Evolutionary conservation across 2,113 vertebrate species (phyloP), one percentile per base, ranked within the genome.

Genomic region (Cyphomyrus discorhynchus): DNA sequence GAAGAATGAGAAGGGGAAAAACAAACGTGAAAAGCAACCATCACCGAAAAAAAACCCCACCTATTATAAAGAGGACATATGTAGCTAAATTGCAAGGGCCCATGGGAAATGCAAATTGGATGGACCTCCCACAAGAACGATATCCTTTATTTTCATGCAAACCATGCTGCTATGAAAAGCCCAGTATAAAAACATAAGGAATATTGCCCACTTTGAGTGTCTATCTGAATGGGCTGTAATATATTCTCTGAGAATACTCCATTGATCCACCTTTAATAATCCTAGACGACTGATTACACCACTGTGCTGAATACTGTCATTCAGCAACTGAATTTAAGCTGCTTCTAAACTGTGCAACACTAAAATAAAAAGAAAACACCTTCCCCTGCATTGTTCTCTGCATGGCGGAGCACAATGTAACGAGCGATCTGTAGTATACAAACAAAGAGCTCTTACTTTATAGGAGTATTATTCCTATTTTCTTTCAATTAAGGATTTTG

Each of bases 61-160:
- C 93, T 94, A 94, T 95, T 95, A 95, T 93, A 89, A 92, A 93
- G 91, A 90, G 93, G 94, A 96, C 95, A 95, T 93, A 95, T 95
- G 95, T 95, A 95, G 94, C 94, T 95, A 95, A 95, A 96, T 96
- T 94, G 95, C 94, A 94, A 92, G 89, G 46, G 91, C 95, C 94
- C 94, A 31, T 89, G 95, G 95, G 95, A 94, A 92, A 95, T 96
- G 95, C 93, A 95, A 95, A 96, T 94, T 70, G 77, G 10, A 49
- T 87, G 92, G 94, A 94, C 95, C 94, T 95, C 94, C 94, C 89
- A 89, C 92, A 89, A 94, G 93, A 96, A 90, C 90, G 80, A 93
- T 93, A 93, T 94, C 93, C 90, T 93, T 92, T 92, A 91, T 93
- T 93, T 93, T 95, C 92, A 95, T 94, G 93, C 94, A 95, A 95